These are phyloP conservation scores for Subanguina moxae DNA, from an alignment of 1,140 invertebrate species.

Conservation along the genomic window DNA sequence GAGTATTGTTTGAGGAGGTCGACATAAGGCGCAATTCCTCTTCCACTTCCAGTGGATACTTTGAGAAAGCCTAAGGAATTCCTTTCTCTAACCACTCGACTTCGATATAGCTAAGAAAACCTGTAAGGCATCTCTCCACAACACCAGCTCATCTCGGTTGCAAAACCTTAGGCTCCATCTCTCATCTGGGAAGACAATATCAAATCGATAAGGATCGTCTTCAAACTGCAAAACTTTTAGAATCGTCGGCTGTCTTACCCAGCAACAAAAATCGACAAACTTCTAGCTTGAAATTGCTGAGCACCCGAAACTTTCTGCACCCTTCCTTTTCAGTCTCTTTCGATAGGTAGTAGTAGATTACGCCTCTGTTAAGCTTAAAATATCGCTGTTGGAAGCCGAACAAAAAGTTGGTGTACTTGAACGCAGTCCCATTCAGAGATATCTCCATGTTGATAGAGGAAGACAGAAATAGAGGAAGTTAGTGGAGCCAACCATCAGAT, in stretches of 20 bases:
- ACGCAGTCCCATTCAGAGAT: slow-evolving; percentile 17
- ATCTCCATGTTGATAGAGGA: slow-evolving; percentile 6
- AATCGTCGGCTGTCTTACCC: not conserved
- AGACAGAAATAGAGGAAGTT: too few relatives aligned
- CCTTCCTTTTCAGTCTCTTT: slow-evolving; percentile 31
- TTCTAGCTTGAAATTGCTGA: slow-evolving; percentile 33
- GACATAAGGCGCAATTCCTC: not conserved
- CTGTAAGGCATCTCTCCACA: slow-evolving; percentile 34
- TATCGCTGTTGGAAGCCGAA: slow-evolving; percentile 35
- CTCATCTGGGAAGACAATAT: slow-evolving; percentile 29
- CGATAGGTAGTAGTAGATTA: slow-evolving; percentile 33
- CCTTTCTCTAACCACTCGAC: not conserved
- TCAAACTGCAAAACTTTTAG: slow-evolving; percentile 31
- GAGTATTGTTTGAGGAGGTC: not conserved
- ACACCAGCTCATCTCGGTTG: slow-evolving; percentile 20
- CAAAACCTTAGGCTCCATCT: slow-evolving; percentile 33
- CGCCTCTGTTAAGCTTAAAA: slow-evolving; percentile 40
- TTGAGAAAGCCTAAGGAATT: not conserved
- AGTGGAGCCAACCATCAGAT: too few relatives aligned
- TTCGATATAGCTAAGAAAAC: not conserved
- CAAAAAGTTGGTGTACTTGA: slow-evolving; percentile 27
- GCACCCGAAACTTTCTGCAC: slow-evolving; percentile 28
- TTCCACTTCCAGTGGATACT: not conserved
- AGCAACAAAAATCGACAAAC: slow-evolving; percentile 18
- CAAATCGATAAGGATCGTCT: slow-evolving; percentile 26